A percentile compares a stretch with the other conserved stretches of the same genome.
These are phyloP conservation scores for Pemphigus obesinymphae DNA, from an alignment of 1,140 invertebrate genomes.

Conservation along the genomic window DNA sequence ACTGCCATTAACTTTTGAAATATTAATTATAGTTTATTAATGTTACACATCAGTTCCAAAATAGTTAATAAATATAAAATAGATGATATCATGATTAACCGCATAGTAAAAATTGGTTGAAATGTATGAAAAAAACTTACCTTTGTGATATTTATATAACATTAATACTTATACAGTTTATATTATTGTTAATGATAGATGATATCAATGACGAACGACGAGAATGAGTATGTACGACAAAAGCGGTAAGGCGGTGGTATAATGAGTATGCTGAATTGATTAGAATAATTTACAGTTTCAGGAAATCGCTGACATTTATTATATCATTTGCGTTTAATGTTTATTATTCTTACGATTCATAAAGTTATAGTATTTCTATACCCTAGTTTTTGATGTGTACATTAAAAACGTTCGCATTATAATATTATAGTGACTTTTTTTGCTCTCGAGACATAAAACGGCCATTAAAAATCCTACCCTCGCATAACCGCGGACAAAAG, in stretches of 20 bases:
- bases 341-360: background rate
- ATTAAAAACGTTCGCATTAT: background rate
- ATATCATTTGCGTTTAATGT: background rate
- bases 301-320: background rate
- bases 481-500: background rate
- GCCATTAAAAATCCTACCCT: conserved; percentile 16
- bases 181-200: too few species aligned
- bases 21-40: too few species aligned
- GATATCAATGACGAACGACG: background rate
- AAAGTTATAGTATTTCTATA: background rate
- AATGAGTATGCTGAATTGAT: background rate
- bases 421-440: background rate
- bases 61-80: too few species aligned
- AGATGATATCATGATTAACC: too few species aligned
- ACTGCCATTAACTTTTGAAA: too few species aligned
- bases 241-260: background rate
- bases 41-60: too few species aligned
- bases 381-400: background rate
- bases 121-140: too few species aligned
- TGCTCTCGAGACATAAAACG: conserved; percentile 9
- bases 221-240: background rate
- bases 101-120: too few species aligned
- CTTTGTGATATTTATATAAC: too few species aligned
- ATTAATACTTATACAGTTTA: too few species aligned
- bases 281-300: background rate